Evolutionary conservation across 1,140 invertebrate genomes (phyloP).

Genomic region (Papilio helenus): DNA sequence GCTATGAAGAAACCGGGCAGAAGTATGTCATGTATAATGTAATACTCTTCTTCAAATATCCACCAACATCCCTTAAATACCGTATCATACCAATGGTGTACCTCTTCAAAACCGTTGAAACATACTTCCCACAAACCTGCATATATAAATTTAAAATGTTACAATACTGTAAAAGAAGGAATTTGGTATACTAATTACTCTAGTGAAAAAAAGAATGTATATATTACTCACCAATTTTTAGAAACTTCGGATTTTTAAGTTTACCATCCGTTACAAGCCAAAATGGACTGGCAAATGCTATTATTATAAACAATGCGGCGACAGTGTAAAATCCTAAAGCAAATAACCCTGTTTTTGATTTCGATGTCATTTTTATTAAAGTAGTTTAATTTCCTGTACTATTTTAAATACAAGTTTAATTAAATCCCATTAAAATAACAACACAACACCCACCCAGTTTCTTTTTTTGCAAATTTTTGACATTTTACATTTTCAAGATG

Average conservation of each 20-base stretch:
- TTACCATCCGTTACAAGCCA: conserved; percentile 95
- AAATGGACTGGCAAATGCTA: conserved; percentile 95
- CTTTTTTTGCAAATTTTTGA: too few relatives aligned
- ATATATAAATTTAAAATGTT: conserved; percentile 56
- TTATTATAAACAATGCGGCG: conserved; percentile 90
- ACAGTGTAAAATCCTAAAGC: conserved; percentile 87
- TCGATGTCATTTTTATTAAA: conserved; percentile 53
- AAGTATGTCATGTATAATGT: conserved; percentile 93
- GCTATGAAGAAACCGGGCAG: conserved; percentile 95
- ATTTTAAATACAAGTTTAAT: background rate
- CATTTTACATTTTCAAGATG: too few relatives aligned
- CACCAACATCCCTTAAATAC: conserved; percentile 93
- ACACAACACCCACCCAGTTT: background rate
- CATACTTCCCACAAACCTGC: conserved; percentile 97
- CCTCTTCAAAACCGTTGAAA: conserved; percentile 92
- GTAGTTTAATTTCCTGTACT: conserved; percentile 10
- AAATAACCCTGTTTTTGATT: conserved; percentile 87
- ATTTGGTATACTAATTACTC: too few relatives aligned
- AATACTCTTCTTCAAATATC: conserved; percentile 97
- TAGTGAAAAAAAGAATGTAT: background rate
- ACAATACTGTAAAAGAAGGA: too few relatives aligned
- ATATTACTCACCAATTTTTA: conserved; percentile 88
- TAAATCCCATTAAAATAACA: background rate
- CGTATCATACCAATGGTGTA: conserved; percentile 89
- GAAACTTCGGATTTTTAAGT: conserved; percentile 90